Base-by-base conservation (phyloP, 2,113 vertebrate species). In the Pedetes capensis region DNA sequence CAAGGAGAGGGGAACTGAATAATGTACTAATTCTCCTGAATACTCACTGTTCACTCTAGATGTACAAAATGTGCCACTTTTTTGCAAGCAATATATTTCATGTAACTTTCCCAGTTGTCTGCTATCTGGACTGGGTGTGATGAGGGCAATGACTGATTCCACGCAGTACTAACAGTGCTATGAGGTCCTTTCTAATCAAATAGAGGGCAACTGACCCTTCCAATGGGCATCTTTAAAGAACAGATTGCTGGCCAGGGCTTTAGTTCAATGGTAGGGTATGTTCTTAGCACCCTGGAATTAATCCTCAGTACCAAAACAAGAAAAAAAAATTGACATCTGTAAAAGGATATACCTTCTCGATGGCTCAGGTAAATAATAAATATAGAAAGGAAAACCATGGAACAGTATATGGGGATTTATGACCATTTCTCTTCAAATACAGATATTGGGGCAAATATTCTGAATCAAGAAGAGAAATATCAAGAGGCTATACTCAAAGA, bases 371-470 rank as follows among this genome's bases (percentile, higher is more conserved):
- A 37, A 82, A 53, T 74, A 78, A 72, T 72, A 47, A 51, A 32
- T 23, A 29, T 71, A 25, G 72, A 85, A 80, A 87, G 32, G 34
- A 63, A 86, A 96, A 25, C 32, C 27, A 93, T 44, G 75, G 91
- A 49, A 49, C 8, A 57, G 44, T 72, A 8, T 13, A 1, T 55
- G 32, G 39, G 68, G 82, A 27, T 71, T 44, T 64, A 7, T 95
- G 39, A 96, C 95, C n/a, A 20, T 42, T 95, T 97, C 71, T 83
- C 74, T 92, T 96, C 91, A 88, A 66, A 83, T 85, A 51, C 93
- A 98, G 98, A 96, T 59, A 96, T 97, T 18, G 98, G 98, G 59
- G 84, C 85, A 97, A 66, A 85, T 69, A 86, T 98, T 97, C 92
- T 98, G 81, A 32, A 85, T 47, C 47, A 96, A 78, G 89, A 97